Evolutionary conservation across 2,888 invertebrate species (phyloP).

Genomic region (Tenthredo livida): DNA sequence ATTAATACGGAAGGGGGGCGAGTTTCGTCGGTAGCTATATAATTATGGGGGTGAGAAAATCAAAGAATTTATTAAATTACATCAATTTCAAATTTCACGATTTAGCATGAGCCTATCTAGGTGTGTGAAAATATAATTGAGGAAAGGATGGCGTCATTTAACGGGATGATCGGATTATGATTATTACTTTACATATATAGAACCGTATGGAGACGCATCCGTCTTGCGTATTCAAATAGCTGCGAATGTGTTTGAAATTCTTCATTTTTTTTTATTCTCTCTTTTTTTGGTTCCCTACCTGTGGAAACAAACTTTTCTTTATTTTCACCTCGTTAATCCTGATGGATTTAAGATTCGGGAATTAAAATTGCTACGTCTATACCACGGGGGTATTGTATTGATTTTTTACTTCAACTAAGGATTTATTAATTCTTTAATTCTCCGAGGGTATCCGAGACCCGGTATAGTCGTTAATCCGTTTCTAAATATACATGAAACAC

Average conservation of each 20-base stretch:
- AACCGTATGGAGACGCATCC: not conserved
- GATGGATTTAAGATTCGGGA: constrained; percentile 3
- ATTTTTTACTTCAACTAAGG: constrained; percentile 14
- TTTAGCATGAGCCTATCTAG: not conserved
- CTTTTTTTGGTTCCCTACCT: not conserved
- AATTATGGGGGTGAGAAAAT: not conserved
- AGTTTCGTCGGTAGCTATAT: not conserved
- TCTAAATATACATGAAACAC: constrained; percentile 10
- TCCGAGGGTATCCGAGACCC: not conserved
- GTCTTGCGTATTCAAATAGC: not conserved
- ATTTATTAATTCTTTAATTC: constrained; percentile 13
- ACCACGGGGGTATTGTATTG: not conserved
- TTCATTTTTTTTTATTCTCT: not conserved
- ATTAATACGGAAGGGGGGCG: not conserved
- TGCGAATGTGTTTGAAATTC: not conserved
- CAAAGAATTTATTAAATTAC: not conserved
- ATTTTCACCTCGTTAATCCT: not conserved
- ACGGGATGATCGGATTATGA: constrained; percentile 15
- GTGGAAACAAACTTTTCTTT: not conserved
- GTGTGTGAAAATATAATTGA: not conserved
- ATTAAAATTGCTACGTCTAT: not conserved
- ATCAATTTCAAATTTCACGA: not conserved
- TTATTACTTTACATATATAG: not conserved
- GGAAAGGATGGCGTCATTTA: not conserved
- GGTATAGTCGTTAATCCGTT: constrained; percentile 22